phyloP scores from a whole-genome alignment of 2,113 vertebrate species.

The Diadophis punctatus region DNA sequence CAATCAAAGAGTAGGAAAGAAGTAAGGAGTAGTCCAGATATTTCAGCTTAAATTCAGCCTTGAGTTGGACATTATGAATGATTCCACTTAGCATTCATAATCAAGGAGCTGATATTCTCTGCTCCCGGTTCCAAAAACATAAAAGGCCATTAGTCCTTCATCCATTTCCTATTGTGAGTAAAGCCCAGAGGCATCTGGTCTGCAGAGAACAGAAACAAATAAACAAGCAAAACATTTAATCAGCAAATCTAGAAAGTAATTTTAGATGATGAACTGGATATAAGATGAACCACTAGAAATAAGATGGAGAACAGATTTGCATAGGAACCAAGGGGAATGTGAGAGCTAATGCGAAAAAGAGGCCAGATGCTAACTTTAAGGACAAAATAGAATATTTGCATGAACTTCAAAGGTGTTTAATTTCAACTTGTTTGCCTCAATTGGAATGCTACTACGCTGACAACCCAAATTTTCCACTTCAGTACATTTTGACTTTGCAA shows the following conservation, averaged over 20 bases:
- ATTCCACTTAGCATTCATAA: background rate
- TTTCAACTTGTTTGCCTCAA: background rate
- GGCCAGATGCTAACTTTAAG: background rate
- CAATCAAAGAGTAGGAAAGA: background rate
- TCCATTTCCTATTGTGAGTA: background rate
- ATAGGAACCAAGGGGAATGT: background rate
- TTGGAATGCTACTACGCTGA: background rate
- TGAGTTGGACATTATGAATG: background rate
- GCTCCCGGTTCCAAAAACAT: background rate
- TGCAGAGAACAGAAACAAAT: background rate
- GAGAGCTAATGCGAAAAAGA: background rate
- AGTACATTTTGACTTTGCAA: slow-evolving; percentile 2
- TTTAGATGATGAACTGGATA: background rate
- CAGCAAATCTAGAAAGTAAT: background rate
- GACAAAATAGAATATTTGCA: background rate
- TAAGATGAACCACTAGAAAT: background rate
- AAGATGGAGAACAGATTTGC: background rate
- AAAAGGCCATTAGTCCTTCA: background rate
- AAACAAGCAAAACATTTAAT: background rate
- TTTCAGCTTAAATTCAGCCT: background rate
- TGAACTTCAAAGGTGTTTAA: background rate
- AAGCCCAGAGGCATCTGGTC: background rate
- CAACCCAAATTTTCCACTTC: background rate
- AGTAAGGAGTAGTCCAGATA: background rate
- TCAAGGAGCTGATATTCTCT: background rate